Evolutionary conservation across 2,113 vertebrate genomes (phyloP).

Genomic region (Hepsetus odoe): DNA sequence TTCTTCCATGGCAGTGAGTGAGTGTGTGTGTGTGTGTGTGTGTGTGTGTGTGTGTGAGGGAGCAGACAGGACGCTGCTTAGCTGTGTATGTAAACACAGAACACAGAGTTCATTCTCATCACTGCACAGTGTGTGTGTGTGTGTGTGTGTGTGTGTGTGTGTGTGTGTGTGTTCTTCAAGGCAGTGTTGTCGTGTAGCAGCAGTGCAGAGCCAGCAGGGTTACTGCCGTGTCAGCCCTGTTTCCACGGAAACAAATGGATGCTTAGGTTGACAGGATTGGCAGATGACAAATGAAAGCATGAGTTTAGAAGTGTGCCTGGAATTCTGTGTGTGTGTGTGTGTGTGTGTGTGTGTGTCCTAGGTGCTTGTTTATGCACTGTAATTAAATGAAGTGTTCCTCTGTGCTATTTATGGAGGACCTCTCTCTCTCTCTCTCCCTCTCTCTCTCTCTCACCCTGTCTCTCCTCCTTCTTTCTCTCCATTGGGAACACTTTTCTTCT

Average conservation of each 20-base stretch:
- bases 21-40: too few species aligned
- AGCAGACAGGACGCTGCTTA: too few species aligned
- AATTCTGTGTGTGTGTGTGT: background rate
- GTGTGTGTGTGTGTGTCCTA: background rate
- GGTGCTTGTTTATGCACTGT: constrained; percentile 3
- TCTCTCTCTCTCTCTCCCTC: too few species aligned
- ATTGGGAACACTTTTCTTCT: too few species aligned
- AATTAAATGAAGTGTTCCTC: background rate
- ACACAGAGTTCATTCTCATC: too few species aligned
- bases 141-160: too few species aligned
- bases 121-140: too few species aligned
- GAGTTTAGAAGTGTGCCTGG: background rate
- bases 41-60: too few species aligned
- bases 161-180: background rate
- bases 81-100: too few species aligned
- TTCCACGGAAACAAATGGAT: constrained; percentile 21
- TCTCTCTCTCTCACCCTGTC: background rate
- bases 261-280: constrained; percentile 11
- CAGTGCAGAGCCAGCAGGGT: background rate
- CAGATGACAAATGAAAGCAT: constrained; percentile 11
- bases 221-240: background rate
- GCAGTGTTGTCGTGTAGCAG: constrained; percentile 4
- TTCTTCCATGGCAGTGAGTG: too few species aligned
- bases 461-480: background rate
- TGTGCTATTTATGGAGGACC: background rate